Evolutionary conservation across 1,140 invertebrate species (phyloP).

Genomic region (Cyclargus thomasi): DNA sequence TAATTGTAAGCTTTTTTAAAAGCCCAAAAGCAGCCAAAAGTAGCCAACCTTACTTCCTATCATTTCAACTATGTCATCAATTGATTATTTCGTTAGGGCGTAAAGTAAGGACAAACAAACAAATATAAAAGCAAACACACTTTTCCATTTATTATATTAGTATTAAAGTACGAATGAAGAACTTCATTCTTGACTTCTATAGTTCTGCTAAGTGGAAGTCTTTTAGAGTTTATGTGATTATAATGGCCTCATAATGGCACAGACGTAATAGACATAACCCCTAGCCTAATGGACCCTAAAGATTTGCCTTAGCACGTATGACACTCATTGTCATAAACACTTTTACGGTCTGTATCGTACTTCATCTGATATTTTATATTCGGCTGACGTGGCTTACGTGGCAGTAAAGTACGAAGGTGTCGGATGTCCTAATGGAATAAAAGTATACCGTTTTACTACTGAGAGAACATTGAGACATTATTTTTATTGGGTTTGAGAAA

Average conservation of each 20-base stretch:
- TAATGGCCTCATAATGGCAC: background rate
- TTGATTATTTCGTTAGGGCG: too few relatives aligned
- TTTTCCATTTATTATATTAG: too few relatives aligned
- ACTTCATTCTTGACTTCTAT: too few relatives aligned
- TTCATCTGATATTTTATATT: background rate
- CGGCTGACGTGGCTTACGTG: background rate
- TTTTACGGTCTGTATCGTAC: conserved; percentile 1
- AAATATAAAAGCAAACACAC: too few relatives aligned
- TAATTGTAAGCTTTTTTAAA: too few relatives aligned
- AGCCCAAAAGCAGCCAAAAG: too few relatives aligned
- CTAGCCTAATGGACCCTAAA: background rate
- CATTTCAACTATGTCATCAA: too few relatives aligned
- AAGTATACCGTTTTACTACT: background rate
- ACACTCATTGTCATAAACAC: background rate
- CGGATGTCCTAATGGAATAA: background rate
- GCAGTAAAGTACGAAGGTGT: background rate
- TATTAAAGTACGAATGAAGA: too few relatives aligned
- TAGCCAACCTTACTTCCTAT: too few relatives aligned
- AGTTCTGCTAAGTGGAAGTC: too few relatives aligned
- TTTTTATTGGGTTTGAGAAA: background rate
- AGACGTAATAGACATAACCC: background rate
- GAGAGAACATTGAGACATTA: background rate
- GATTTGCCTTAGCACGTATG: background rate
- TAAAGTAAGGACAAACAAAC: too few relatives aligned
- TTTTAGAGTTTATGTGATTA: background rate